phyloP scores from a whole-genome alignment of 2,888 invertebrate genomes.

The Trissoscelio sp. region DNA sequence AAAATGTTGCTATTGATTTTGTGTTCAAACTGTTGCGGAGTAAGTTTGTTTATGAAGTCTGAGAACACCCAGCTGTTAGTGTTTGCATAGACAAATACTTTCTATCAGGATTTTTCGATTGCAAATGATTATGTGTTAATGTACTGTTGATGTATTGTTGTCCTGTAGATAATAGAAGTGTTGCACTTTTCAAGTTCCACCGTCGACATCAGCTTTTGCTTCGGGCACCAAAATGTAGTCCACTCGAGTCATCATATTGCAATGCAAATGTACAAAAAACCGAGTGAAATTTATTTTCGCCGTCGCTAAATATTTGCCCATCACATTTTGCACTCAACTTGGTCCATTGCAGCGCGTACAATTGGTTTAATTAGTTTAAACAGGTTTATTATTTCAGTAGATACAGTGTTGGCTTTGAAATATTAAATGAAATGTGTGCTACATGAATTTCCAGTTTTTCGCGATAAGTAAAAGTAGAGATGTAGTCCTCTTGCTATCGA shows the following conservation, averaged over 20 bases:
- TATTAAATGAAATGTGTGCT: neutral
- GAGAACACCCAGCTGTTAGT: constrained; percentile 4
- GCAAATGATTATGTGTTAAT: neutral
- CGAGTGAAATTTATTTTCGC: neutral
- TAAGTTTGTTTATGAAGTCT: too few relatives aligned
- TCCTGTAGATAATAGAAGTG: neutral
- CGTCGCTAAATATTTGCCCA: neutral
- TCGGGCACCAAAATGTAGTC: neutral
- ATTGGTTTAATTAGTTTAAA: neutral
- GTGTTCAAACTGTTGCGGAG: neutral
- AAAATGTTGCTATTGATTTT: too few relatives aligned
- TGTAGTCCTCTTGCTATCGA: constrained; percentile 16
- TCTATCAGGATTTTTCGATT: constrained; percentile 3
- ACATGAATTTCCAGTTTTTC: neutral
- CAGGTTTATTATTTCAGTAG: neutral
- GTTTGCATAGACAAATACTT: constrained; percentile 1
- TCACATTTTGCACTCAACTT: neutral
- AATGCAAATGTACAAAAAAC: constrained; percentile 14
- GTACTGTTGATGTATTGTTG: neutral
- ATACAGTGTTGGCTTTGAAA: neutral
- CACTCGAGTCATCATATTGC: constrained; percentile 42
- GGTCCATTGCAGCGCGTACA: too few relatives aligned
- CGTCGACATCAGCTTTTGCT: constrained; percentile 10
- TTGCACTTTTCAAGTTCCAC: constrained; percentile 23
- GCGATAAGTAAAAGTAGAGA: constrained; percentile 3